Base-by-base conservation (phyloP, 2,113 vertebrate genomes). In the Mionectes macconnelli region DNA sequence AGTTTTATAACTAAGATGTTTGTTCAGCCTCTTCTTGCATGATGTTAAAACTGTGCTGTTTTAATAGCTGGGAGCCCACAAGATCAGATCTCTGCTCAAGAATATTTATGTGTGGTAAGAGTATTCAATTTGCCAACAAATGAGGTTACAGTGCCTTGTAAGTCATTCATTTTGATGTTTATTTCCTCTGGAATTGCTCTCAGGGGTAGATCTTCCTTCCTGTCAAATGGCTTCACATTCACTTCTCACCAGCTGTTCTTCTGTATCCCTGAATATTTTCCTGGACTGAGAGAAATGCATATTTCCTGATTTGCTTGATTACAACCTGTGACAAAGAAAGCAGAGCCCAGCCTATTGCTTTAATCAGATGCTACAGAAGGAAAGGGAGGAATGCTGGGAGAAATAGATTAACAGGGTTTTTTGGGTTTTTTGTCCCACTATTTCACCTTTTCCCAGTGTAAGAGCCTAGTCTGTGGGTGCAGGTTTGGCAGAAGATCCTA, bases 111-210 rank as follows among this genome's bases (percentile, higher is more conserved):
- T 90, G 69, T 86, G 79, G 66, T 72, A 90, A 91, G 66, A 96
- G 86, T 95, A 96, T 96, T 94, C 82, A 95, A 91, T 85, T 96
- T 97, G 82, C 79, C 83, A 80, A 82, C 93, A 94, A 95, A 95
- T 89, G 80, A 94, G 79, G 85, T 96, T 96, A 94, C 90, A 95
- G 80, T 93, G 85, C 64, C 86, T 95, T 95, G 70, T 96, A 96
- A 97, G 82, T 96, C 88, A 96, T 84, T 96, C 92, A 91, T 96
- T 95, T 92, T 93, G 86, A 90, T 96, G 87, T 93, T 96, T 97
- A 92, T 95, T 97, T 95, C 75, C 75, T 94, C 80, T 96, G 76
- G 91, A 96, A 91, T 85, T 90, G 84, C 55, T 93, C 96, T 87
- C 92, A 83, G 76, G 68, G 66, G 82, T 95, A 80, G 91, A 90